A percentile compares a stretch with the other conserved stretches of the same genome.
phyloP scores from a whole-genome alignment of 2,888 invertebrate genomes.

The Lamellibrachia satsuma region DNA sequence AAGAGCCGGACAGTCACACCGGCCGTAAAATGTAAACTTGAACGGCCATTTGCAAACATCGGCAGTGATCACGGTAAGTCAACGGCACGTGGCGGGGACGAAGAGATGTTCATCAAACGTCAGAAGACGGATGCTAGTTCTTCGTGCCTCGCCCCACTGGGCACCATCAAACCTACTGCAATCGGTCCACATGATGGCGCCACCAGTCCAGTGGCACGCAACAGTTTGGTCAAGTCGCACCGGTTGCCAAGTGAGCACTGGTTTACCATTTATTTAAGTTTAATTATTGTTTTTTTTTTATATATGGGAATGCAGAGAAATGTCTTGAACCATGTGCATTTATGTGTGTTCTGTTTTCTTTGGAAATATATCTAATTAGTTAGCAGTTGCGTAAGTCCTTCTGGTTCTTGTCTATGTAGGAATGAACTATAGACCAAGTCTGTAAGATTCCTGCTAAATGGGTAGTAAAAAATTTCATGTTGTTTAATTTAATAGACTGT shows the following conservation, averaged over 20 bases:
- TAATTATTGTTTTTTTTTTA: neutral
- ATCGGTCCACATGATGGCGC: neutral
- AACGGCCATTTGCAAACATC: conserved; percentile 47
- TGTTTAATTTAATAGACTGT: too few relatives aligned
- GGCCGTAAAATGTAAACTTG: neutral
- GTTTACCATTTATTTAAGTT: neutral
- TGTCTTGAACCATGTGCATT: neutral
- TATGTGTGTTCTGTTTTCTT: too few relatives aligned
- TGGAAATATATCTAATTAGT: too few relatives aligned
- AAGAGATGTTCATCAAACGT: neutral
- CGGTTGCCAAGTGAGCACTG: conserved; percentile 13
- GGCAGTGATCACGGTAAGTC: conserved; percentile 25
- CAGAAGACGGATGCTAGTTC: neutral
- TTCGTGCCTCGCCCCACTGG: neutral
- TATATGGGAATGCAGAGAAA: neutral
- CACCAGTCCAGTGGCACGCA: neutral
- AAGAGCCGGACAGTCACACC: neutral
- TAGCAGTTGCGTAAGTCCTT: too few relatives aligned
- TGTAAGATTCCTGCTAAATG: too few relatives aligned
- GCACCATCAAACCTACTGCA: neutral
- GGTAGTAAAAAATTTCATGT: too few relatives aligned
- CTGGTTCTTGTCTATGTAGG: too few relatives aligned
- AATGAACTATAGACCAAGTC: too few relatives aligned
- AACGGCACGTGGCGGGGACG: neutral
- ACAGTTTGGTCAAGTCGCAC: neutral